A percentile compares a stretch with the other conserved stretches of the same genome.
Evolutionary conservation across 53 echinoderm and acorn worm species (phyloP).

Genomic region (Paracentrotus lividus): DNA sequence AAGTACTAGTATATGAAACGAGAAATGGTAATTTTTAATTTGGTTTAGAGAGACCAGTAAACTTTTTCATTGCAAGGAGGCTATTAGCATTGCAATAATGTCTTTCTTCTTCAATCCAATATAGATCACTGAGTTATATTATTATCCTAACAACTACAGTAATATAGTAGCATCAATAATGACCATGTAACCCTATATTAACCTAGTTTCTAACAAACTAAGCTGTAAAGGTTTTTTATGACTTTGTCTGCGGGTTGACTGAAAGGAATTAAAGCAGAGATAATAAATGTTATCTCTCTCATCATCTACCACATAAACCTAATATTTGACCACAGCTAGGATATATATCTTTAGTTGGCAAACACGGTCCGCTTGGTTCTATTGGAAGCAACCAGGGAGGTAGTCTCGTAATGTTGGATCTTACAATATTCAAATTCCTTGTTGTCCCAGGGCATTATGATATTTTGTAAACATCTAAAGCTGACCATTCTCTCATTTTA

Average conservation of each 20-base stretch:
- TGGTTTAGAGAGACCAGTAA: too few relatives aligned
- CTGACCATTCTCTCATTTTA: constrained; percentile 1
- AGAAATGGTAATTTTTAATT: too few relatives aligned
- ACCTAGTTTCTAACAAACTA: constrained; percentile 4
- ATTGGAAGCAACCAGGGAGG: neutral
- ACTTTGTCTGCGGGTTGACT: constrained; percentile 31
- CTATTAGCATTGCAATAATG: too few relatives aligned
- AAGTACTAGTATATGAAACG: too few relatives aligned
- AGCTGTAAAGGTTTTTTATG: neutral
- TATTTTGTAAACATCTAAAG: constrained; percentile 21
- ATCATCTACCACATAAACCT: constrained; percentile 37
- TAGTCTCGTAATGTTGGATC: neutral
- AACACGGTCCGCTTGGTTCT: neutral
- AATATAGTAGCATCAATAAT: too few relatives aligned
- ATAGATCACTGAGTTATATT: too few relatives aligned
- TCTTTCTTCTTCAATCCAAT: too few relatives aligned
- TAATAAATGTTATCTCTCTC: neutral
- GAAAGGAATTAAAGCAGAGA: constrained; percentile 8
- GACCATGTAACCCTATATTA: neutral
- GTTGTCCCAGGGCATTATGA: constrained; percentile 14
- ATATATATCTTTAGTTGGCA: neutral
- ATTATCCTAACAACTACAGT: too few relatives aligned
- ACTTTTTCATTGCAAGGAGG: too few relatives aligned
- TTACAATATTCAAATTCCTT: neutral
- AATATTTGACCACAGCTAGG: constrained; percentile 34